phyloP scores from a whole-genome alignment of 2,888 invertebrate genomes.

The Calameuta filiformis region DNA sequence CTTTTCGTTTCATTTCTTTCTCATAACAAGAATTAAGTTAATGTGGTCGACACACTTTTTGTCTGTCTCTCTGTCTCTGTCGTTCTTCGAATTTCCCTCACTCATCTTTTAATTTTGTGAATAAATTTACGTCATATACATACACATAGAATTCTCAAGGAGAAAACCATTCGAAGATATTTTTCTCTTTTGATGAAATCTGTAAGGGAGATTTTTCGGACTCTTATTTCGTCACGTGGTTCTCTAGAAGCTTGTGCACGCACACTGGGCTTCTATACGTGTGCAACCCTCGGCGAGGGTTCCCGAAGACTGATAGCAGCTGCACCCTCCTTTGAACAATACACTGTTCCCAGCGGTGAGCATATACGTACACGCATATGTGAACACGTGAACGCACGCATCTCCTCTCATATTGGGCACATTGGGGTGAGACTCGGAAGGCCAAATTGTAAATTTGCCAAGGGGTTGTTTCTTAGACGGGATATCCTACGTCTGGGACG shows the following conservation, averaged over 20 bases:
- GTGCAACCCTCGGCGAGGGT: background rate
- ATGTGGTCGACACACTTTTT: background rate
- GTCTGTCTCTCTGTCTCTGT: too few relatives aligned
- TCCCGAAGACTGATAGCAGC: conserved; percentile 49
- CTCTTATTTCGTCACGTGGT: background rate
- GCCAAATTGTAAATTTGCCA: conserved; percentile 43
- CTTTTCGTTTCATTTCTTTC: background rate
- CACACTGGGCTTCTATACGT: background rate
- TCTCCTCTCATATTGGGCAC: background rate
- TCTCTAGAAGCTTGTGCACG: background rate
- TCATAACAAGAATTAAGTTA: background rate
- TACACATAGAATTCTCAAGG: background rate
- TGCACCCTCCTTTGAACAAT: conserved; percentile 32
- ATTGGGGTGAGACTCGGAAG: conserved; percentile 24
- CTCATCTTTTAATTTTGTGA: background rate
- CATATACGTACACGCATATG: background rate
- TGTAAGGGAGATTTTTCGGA: background rate
- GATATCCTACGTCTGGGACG: background rate
- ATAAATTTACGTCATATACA: background rate
- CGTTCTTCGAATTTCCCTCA: background rate
- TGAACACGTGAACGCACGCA: background rate
- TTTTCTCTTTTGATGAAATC: background rate
- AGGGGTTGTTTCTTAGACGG: conserved; percentile 32
- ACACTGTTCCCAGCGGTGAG: background rate
- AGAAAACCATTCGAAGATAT: background rate